Conservation (phyloP, 2,888 invertebrate species). For the Napeogenes inachia region DNA sequence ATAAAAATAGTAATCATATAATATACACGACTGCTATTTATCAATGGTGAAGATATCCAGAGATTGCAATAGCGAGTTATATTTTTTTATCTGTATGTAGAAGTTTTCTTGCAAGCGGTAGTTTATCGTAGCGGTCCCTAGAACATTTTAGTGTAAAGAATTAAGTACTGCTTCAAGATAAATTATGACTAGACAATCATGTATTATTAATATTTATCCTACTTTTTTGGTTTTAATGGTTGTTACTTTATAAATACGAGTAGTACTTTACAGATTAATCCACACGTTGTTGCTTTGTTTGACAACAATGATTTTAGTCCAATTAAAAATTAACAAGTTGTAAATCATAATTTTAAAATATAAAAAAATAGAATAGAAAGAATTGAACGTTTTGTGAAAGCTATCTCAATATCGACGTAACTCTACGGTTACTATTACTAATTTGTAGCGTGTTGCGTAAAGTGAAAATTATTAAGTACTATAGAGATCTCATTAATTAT, state of each 20-base stretch:
- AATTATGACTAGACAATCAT: slow-evolving; percentile 33
- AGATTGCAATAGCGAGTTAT: slow-evolving; percentile 72
- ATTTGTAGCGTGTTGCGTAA: slow-evolving; percentile 55
- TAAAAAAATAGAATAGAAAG: slow-evolving; percentile 56
- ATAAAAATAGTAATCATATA: slow-evolving; percentile 49
- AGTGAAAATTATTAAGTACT: slow-evolving; percentile 59
- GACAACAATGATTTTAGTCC: slow-evolving; percentile 23
- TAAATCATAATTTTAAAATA: slow-evolving; percentile 45
- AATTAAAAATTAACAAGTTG: slow-evolving; percentile 40
- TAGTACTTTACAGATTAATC: slow-evolving; percentile 36
- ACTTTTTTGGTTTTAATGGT: slow-evolving; percentile 55
- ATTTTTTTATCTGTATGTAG: slow-evolving; percentile 67
- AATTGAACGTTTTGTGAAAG: slow-evolving; percentile 61
- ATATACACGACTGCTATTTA: slow-evolving; percentile 53
- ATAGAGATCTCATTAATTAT: slow-evolving; percentile 76
- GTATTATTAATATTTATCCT: slow-evolving; percentile 53
- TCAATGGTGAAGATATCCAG: slow-evolving; percentile 61
- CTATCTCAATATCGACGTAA: slow-evolving; percentile 55
- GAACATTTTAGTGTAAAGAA: slow-evolving; percentile 48
- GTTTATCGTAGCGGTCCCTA: slow-evolving; percentile 45
- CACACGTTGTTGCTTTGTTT: slow-evolving; percentile 49
- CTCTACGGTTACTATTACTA: slow-evolving; percentile 51
- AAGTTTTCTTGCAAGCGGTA: slow-evolving; percentile 43
- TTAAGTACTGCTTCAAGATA: slow-evolving; percentile 55
- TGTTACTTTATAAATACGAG: slow-evolving; percentile 37